Evolutionary conservation across 2,797 vertebrate genomes (phyloP).

Genomic region (Hypotaenidia okinawae): DNA sequence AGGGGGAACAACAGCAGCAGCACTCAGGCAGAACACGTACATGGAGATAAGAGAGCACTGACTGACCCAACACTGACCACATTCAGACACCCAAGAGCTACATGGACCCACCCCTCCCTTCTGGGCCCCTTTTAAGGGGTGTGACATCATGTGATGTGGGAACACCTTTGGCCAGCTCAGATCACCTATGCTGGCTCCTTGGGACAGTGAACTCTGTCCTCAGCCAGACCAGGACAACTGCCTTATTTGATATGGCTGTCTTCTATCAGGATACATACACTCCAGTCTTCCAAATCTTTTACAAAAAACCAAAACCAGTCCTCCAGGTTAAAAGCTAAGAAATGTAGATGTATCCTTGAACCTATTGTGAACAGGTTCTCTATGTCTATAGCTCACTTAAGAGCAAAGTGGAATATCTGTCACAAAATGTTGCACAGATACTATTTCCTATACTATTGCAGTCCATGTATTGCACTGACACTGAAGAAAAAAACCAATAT

Average conservation of each 20-base stretch:
- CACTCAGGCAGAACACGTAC: too few species aligned
- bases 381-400: background rate
- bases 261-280: fast-evolving
- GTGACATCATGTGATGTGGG: too few species aligned
- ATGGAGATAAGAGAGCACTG: too few species aligned
- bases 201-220: too few species aligned
- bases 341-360: background rate
- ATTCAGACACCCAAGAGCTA: too few species aligned
- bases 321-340: background rate
- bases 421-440: background rate
- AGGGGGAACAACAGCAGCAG: too few species aligned
- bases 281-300: background rate
- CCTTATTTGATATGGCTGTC: background rate
- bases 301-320: background rate
- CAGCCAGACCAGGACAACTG: background rate
- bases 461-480: background rate
- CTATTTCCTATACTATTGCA: background rate
- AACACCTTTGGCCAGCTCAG: too few species aligned
- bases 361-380: background rate
- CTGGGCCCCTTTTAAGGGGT: too few species aligned
- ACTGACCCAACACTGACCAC: too few species aligned
- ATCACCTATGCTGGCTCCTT: too few species aligned
- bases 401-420: background rate
- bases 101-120: too few species aligned
- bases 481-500: background rate